Evolutionary conservation across 2,797 vertebrate species (phyloP).

Genomic region (Chiroxiphia lanceolata): DNA sequence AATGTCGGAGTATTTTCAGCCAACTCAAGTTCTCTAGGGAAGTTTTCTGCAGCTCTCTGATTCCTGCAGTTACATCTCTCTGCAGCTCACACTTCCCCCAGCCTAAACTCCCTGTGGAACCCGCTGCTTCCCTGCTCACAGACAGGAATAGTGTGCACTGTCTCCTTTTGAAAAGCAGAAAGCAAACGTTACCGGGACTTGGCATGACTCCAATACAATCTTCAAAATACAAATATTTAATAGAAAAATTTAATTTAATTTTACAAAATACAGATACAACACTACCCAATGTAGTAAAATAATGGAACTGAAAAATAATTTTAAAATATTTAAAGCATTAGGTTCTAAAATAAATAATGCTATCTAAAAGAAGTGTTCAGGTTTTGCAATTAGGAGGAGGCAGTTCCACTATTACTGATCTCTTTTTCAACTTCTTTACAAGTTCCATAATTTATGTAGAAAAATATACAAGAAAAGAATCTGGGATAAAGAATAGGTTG

Average conservation of each 20-base stretch:
- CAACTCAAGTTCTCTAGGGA: not conserved
- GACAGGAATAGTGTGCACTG: not conserved
- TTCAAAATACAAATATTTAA: conserved; percentile 48
- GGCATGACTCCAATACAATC: conserved; percentile 31
- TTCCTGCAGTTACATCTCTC: not conserved
- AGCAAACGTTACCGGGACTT: not conserved
- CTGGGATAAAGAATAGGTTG: conserved; percentile 24
- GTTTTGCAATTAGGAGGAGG: conserved; percentile 22
- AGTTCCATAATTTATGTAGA: conserved; percentile 53
- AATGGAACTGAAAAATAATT: conserved; percentile 51
- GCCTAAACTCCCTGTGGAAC: not conserved
- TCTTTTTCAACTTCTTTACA: conserved; percentile 51
- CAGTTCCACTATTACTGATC: conserved; percentile 5
- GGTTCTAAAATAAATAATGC: conserved; percentile 65
- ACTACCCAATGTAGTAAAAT: conserved; percentile 36
- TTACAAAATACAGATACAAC: conserved; percentile 53
- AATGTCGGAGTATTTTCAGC: not conserved
- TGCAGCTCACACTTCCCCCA: not conserved
- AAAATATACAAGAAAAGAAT: conserved; percentile 60
- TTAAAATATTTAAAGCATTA: conserved; percentile 56
- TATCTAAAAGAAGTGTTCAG: conserved; percentile 26
- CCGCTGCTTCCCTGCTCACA: not conserved
- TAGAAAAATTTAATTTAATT: conserved; percentile 52
- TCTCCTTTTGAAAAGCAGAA: not conserved
- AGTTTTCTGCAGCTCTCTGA: not conserved